Percentiles rank a stretch among this genome's conserved stretches.
Evolutionary conservation across 2,797 vertebrate genomes (phyloP).

Genomic region (Phrynocephalus forsythii): DNA sequence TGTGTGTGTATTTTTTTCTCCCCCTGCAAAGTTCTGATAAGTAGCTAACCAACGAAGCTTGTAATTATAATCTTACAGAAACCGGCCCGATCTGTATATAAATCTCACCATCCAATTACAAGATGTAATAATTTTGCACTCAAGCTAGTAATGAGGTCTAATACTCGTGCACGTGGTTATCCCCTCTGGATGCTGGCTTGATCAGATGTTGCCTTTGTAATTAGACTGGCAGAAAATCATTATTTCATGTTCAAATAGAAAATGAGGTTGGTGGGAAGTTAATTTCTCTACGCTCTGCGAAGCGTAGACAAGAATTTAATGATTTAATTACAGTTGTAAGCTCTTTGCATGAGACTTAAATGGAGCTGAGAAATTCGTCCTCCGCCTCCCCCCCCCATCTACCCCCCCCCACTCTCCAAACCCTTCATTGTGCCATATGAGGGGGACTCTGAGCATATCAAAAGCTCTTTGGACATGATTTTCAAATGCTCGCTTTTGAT

Average conservation of each 20-base stretch:
- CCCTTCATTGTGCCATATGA: constrained; percentile 88
- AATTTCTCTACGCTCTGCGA: constrained; percentile 95
- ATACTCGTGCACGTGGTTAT: constrained; percentile 99
- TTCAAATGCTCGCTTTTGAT: constrained; percentile 90
- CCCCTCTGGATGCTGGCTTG: constrained; percentile 99
- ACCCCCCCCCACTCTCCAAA: constrained; percentile 46
- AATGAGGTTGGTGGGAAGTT: constrained; percentile 99
- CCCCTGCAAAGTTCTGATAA: constrained; percentile 99
- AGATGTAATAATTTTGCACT: constrained; percentile 99
- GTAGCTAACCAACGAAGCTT: constrained; percentile 99
- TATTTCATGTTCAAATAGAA: constrained; percentile 99
- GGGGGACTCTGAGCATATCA: constrained; percentile 89
- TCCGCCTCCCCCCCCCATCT: constrained; percentile 61
- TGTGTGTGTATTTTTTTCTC: constrained; percentile 81
- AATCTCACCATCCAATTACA: constrained; percentile 99
- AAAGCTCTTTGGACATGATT: constrained; percentile 91
- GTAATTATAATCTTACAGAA: constrained; percentile 99
- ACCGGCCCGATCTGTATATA: constrained; percentile 99
- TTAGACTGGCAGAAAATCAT: constrained; percentile 99
- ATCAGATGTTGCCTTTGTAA: constrained; percentile 99
- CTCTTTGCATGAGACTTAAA: constrained; percentile 99
- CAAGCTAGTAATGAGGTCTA: constrained; percentile 99
- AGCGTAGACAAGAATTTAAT: constrained; percentile 99
- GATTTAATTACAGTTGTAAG: constrained; percentile 99
- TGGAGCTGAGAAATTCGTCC: constrained; percentile 97